phyloP scores from a whole-genome alignment of 2,888 invertebrate species.

The Agonopterix subpropinquella region DNA sequence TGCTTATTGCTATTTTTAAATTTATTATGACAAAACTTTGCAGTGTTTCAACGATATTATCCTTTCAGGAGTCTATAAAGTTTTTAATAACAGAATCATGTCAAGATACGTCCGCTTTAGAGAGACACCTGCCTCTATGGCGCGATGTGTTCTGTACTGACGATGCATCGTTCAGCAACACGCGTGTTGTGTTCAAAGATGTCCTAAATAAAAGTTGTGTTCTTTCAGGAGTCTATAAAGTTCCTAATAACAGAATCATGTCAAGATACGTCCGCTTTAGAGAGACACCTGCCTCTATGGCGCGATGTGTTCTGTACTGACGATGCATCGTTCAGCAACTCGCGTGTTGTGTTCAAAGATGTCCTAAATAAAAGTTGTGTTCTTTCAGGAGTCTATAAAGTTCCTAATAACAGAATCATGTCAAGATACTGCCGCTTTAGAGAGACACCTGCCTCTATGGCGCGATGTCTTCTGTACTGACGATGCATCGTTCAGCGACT shows the following conservation, averaged over 20 bases:
- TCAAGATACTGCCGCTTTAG: conserved; percentile 12
- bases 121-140: no score
- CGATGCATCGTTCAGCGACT: conserved; percentile 15
- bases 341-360: conserved; percentile 17
- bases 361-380: conserved; percentile 9
- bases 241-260: conserved; percentile 28
- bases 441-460: conserved; percentile 31
- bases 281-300: conserved; percentile 31
- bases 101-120: no score
- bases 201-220: conserved; percentile 9
- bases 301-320: conserved; percentile 19
- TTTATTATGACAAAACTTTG: no score
- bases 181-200: conserved; percentile 8
- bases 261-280: conserved; percentile 13
- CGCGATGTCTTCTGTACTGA: conserved; percentile 19
- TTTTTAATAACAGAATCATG: no score
- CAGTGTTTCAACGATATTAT: no score
- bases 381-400: conserved; percentile 24
- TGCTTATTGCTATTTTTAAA: no score
- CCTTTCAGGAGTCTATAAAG: conserved; percentile 22
- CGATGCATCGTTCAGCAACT: conserved; percentile 15
- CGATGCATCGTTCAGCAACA: not conserved
- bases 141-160: no score
- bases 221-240: conserved; percentile 24
- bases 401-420: conserved; percentile 28